Conservation (phyloP, 2,797 vertebrate species). For the Pangasius mekongensis region DNA sequence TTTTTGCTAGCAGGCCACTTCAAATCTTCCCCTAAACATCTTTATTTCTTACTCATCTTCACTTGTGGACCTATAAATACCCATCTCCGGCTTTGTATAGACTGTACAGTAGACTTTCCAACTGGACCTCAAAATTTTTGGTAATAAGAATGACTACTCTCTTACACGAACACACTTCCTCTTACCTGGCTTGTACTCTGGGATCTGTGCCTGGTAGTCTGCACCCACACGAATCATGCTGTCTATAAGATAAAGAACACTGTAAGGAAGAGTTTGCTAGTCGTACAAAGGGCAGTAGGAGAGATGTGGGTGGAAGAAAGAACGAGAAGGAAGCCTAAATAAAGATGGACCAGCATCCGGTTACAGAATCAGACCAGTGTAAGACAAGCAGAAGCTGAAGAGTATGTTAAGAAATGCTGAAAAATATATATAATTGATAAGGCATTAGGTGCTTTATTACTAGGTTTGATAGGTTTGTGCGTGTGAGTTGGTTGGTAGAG, state of each 20-base stretch:
- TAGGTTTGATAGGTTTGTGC: neutral
- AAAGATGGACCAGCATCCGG: constrained; percentile 20
- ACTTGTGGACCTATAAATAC: neutral
- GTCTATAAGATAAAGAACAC: constrained; percentile 72
- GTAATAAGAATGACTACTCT: neutral
- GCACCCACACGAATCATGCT: constrained; percentile 95
- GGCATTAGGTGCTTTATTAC: neutral
- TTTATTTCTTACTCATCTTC: neutral
- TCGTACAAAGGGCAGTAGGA: constrained; percentile 24
- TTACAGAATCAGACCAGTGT: constrained; percentile 1
- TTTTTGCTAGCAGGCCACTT: neutral
- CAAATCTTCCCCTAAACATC: neutral
- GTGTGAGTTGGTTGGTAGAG: neutral
- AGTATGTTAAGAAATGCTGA: neutral
- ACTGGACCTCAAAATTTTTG: neutral
- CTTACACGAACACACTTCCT: constrained; percentile 13
- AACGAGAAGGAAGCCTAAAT: constrained; percentile 49
- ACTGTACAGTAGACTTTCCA: neutral
- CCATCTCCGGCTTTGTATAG: neutral
- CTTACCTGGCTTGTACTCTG: constrained; percentile 91
- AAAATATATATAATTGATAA: neutral
- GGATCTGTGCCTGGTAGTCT: constrained; percentile 93
- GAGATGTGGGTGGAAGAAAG: constrained; percentile 30
- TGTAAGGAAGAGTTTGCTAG: constrained; percentile 41
- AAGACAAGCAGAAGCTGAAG: constrained; percentile 20